Conservation (phyloP, 1,140 invertebrate species). For the Leptinotarsa lineolata region DNA sequence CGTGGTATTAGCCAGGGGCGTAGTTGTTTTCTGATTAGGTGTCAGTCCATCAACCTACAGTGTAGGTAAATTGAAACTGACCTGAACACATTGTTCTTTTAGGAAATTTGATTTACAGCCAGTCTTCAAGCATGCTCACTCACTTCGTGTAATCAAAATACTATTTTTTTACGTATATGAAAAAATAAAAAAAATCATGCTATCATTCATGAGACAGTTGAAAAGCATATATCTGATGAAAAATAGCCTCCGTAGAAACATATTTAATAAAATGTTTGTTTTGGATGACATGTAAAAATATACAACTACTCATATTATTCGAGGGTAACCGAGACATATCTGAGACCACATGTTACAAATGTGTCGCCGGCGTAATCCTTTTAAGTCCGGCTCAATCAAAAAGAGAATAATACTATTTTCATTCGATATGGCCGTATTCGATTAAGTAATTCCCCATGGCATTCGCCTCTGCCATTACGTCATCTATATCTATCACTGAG, state of each 20-base stretch:
- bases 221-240: too few species aligned
- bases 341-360: neutral
- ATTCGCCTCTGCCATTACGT: neutral
- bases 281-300: neutral
- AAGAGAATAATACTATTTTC: neutral
- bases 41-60: too few species aligned
- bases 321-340: constrained; percentile 2
- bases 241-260: neutral
- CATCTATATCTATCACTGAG: constrained; percentile 5
- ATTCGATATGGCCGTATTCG: neutral
- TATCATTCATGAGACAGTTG: too few species aligned
- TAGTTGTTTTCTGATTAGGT: too few species aligned
- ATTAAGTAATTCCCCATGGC: neutral
- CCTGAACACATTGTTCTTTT: too few species aligned
- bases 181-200: too few species aligned
- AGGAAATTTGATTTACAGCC: too few species aligned
- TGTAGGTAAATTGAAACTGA: too few species aligned
- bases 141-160: too few species aligned
- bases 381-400: constrained; percentile 1
- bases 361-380: neutral
- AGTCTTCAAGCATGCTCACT: too few species aligned
- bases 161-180: too few species aligned
- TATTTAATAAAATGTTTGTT: neutral
- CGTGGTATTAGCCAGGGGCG: too few species aligned
- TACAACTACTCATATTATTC: neutral